These are phyloP conservation scores for Lapara coniferarum DNA, from an alignment of 2,888 invertebrate genomes.

Conservation along the genomic window DNA sequence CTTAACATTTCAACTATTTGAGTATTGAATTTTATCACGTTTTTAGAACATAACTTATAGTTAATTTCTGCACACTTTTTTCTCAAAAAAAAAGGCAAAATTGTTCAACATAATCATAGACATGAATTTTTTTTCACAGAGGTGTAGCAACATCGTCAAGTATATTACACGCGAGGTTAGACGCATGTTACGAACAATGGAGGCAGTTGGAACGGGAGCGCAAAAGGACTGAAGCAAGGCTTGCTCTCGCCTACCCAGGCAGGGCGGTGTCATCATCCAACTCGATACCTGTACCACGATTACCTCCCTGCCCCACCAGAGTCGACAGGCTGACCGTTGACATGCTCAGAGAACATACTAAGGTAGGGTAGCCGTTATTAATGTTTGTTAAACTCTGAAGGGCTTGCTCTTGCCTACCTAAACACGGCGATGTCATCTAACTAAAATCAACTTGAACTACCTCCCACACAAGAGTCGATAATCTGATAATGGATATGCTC, in stretches of 20 bases:
- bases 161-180: constrained; percentile 87
- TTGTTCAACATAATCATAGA: too few relatives aligned
- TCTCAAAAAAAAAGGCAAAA: too few relatives aligned
- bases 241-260: constrained; percentile 91
- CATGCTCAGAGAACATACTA: constrained; percentile 90
- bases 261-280: constrained; percentile 91
- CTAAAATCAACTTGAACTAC: too few relatives aligned
- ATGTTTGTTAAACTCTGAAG: too few relatives aligned
- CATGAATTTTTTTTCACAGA: constrained; percentile 55
- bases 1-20: too few relatives aligned
- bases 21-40: too few relatives aligned
- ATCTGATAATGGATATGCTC: not conserved
- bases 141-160: constrained; percentile 78
- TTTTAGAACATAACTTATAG: too few relatives aligned
- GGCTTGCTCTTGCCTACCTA: too few relatives aligned
- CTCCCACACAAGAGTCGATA: not conserved
- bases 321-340: constrained; percentile 92
- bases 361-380: constrained; percentile 63
- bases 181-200: constrained; percentile 92
- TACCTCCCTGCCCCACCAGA: constrained; percentile 89
- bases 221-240: constrained; percentile 90
- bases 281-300: constrained; percentile 89
- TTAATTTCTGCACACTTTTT: too few relatives aligned
- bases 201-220: constrained; percentile 90
- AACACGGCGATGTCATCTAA: too few relatives aligned